Evolutionary conservation across 2,888 invertebrate genomes (phyloP).

Genomic region (Phortica magna): DNA sequence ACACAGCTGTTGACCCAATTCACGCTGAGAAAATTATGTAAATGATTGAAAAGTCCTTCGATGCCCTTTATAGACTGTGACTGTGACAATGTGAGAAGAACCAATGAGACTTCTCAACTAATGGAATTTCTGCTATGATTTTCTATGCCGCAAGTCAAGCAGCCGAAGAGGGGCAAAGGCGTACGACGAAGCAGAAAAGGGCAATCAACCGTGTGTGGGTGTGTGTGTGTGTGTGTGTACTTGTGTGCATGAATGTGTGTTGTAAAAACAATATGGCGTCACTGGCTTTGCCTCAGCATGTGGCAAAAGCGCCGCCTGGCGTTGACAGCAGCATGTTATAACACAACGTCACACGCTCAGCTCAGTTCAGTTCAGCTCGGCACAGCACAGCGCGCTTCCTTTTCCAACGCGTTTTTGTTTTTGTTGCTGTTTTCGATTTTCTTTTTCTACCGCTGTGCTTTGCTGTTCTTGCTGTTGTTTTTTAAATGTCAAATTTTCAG

Average conservation of each 20-base stretch:
- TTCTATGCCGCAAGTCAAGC: background rate
- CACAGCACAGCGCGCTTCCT: conserved; percentile 46
- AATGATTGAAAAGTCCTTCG: conserved; percentile 14
- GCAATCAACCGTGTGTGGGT: background rate
- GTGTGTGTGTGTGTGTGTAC: conserved; percentile 5
- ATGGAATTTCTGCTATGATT: background rate
- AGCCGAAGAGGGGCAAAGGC: background rate
- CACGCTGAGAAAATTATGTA: conserved; percentile 28
- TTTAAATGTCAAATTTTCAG: conserved; percentile 69
- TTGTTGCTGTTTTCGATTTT: conserved; percentile 36
- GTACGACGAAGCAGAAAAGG: background rate
- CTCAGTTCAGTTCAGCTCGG: conserved; percentile 40
- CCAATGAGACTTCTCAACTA: background rate
- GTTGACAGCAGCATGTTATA: conserved; percentile 26
- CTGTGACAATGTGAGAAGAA: background rate
- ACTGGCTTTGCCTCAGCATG: conserved; percentile 32
- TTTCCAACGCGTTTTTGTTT: conserved; percentile 62
- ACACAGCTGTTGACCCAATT: conserved; percentile 30
- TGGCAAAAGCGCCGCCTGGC: conserved; percentile 6
- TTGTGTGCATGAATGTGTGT: conserved; percentile 45
- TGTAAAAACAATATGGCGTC: conserved; percentile 68
- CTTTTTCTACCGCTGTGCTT: conserved; percentile 50
- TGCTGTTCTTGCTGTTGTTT: conserved; percentile 44
- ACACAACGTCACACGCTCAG: background rate
- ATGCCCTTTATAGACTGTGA: background rate